Evolutionary conservation across 2,888 invertebrate genomes (phyloP).

Genomic region (Leptinotarsa tumamoca): DNA sequence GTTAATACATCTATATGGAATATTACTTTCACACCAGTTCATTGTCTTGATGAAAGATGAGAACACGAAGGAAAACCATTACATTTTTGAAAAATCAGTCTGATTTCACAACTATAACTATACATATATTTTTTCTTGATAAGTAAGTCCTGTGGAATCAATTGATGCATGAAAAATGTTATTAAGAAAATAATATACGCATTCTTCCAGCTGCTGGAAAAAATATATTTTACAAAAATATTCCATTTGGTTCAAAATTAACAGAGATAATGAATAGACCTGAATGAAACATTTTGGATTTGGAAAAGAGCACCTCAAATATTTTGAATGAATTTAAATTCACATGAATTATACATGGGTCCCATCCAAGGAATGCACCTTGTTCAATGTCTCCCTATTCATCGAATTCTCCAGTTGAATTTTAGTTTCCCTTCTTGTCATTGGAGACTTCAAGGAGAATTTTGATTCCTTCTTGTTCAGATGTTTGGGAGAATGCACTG

Average conservation of each 20-base stretch:
- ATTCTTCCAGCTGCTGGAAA: too few relatives aligned
- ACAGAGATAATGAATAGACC: too few relatives aligned
- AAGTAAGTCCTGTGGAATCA: background rate
- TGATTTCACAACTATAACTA: background rate
- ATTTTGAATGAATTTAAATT: background rate
- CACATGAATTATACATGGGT: constrained; percentile 55
- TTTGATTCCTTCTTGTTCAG: constrained; percentile 59
- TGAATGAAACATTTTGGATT: background rate
- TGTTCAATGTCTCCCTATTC: constrained; percentile 52
- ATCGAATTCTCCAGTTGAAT: constrained; percentile 54
- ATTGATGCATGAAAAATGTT: background rate
- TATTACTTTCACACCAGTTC: background rate
- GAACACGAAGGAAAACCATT: background rate
- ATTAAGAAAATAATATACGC: background rate
- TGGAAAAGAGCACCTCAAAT: background rate
- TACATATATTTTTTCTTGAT: background rate
- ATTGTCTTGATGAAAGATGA: background rate
- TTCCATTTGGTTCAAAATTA: too few relatives aligned
- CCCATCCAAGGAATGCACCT: constrained; percentile 57
- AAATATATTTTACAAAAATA: too few relatives aligned
- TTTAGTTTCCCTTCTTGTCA: constrained; percentile 60
- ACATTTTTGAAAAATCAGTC: background rate
- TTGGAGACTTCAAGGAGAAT: constrained; percentile 61
- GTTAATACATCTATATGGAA: constrained; percentile 1
- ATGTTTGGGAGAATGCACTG: constrained; percentile 61